Percentiles rank a stretch among this genome's conserved stretches.
These are phyloP conservation scores for Lutraria rhynchaena DNA, from an alignment of 1,140 invertebrate genomes.

Conservation along the genomic window DNA sequence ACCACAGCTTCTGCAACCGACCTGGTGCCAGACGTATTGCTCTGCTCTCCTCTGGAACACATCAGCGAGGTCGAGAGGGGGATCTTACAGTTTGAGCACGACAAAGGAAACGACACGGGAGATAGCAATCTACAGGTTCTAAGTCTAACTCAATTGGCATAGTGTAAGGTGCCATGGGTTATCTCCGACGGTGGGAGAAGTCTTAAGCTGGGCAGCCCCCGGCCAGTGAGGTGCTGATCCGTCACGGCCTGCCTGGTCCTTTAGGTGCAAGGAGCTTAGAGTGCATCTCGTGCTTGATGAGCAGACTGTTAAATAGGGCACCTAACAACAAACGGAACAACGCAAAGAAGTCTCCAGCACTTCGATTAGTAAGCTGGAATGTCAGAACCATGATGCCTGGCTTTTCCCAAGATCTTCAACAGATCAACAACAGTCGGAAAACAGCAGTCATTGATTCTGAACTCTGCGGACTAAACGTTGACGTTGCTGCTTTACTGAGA, in stretches of 20 bases:
- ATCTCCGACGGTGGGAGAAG: too few species aligned
- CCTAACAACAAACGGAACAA: not conserved
- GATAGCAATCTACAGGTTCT: too few species aligned
- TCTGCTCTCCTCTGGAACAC: too few species aligned
- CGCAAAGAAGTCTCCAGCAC: too few species aligned
- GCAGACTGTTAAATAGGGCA: not conserved
- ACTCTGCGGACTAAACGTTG: not conserved
- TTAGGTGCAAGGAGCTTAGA: slow-evolving; percentile 6
- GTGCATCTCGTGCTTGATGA: not conserved
- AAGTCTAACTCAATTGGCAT: too few species aligned
- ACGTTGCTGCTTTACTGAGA: not conserved
- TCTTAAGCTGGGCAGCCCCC: slow-evolving; percentile 27
- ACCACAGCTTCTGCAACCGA: too few species aligned
- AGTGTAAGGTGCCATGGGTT: too few species aligned
- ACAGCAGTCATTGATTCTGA: not conserved
- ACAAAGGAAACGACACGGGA: too few species aligned
- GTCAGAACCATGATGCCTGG: not conserved
- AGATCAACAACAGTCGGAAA: not conserved
- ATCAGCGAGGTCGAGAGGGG: too few species aligned
- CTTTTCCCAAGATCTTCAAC: not conserved
- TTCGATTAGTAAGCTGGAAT: too few species aligned
- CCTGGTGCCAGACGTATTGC: too few species aligned
- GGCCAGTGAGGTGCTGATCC: slow-evolving; percentile 7
- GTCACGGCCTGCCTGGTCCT: not conserved
- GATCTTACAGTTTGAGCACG: too few species aligned